Evolutionary conservation across 2,888 invertebrate genomes (phyloP).

Genomic region (Cheilosia scutellata): DNA sequence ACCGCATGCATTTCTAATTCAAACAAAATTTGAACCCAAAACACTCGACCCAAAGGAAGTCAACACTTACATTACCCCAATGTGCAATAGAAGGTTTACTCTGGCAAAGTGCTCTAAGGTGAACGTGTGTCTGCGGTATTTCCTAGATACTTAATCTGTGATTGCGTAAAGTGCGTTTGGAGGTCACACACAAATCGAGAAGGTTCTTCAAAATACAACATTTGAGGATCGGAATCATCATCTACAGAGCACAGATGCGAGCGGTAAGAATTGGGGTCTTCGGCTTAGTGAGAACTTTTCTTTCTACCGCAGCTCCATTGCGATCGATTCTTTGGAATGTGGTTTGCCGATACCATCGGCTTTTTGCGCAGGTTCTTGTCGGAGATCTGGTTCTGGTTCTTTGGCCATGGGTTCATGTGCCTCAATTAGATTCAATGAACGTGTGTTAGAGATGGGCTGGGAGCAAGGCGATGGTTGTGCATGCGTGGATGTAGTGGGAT

Average conservation of each 20-base stretch:
- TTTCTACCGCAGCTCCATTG: not conserved
- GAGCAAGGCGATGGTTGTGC: not conserved
- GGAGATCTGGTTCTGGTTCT: constrained; percentile 54
- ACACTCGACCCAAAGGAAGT: constrained; percentile 37
- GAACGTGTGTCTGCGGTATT: constrained; percentile 23
- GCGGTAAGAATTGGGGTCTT: not conserved
- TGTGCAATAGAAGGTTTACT: not conserved
- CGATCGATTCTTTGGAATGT: constrained; percentile 55
- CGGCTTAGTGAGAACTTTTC: not conserved
- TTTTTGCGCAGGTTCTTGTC: constrained; percentile 24
- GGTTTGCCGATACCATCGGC: constrained; percentile 55
- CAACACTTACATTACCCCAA: not conserved
- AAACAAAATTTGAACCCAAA: constrained; percentile 29
- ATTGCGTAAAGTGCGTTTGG: constrained; percentile 38
- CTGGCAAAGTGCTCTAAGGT: constrained; percentile 16
- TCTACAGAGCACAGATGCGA: not conserved
- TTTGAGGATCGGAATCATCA: not conserved
- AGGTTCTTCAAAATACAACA: constrained; percentile 7
- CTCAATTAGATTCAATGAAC: constrained; percentile 37
- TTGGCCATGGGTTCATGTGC: constrained; percentile 30
- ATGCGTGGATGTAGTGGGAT: constrained; percentile 35
- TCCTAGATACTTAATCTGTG: constrained; percentile 21
- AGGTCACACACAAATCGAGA: constrained; percentile 21
- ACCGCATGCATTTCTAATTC: constrained; percentile 6
- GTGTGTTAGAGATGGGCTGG: constrained; percentile 30